Base-by-base conservation (phyloP, 2,888 invertebrate genomes). In the Gnatocerus cornutus region DNA sequence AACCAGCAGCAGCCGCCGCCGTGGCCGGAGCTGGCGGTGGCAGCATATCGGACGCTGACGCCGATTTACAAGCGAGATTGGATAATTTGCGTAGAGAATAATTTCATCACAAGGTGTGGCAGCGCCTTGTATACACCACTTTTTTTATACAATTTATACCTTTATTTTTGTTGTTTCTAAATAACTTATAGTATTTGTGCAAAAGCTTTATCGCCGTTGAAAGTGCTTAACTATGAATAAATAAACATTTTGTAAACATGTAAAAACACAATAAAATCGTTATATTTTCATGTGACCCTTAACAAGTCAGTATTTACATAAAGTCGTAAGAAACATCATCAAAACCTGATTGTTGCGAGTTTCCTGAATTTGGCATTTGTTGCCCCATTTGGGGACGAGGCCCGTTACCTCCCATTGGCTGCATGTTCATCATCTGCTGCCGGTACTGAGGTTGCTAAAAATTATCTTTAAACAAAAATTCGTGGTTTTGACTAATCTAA, bases 1-100 rank as follows among this genome's bases (percentile, higher is more conserved):
- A 89, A 66, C 91, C 92, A 9, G 86, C 90, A 73, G 87, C 90
- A 73, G 85, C 89, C 68, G 85, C 85, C 64, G 85, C 86, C 72
- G 82, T 84, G 68, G 83, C 84, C 12, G 85, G 83, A 8, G 87
- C 85, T 3, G 86, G 84, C 8, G 86, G 86, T 0, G 86, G 87
- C 7, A 85, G 86, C 13, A 80, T 91, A 67, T 88, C 90, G n/a
- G 96, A 95, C 85, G 96, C 96, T 0, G 98, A 99, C 87, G 98
- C 98, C 13, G 99, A 99, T 87, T 89, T 99, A 74, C 98, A 99
- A 87, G 98, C 98, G 61, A 89, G 99, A 75, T 89, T 99, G 78
- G 97, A 99, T 86, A 98, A 98, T 86, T 88, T 99, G 81, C 90
- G 97, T 79, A 89, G 96, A 76, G 96, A 97, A 88, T 94, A 89